Evolutionary conservation across 2,113 vertebrate genomes (phyloP), one percentile per base, ranked within the genome.

Genomic region (Forbesichthys agassizii): DNA sequence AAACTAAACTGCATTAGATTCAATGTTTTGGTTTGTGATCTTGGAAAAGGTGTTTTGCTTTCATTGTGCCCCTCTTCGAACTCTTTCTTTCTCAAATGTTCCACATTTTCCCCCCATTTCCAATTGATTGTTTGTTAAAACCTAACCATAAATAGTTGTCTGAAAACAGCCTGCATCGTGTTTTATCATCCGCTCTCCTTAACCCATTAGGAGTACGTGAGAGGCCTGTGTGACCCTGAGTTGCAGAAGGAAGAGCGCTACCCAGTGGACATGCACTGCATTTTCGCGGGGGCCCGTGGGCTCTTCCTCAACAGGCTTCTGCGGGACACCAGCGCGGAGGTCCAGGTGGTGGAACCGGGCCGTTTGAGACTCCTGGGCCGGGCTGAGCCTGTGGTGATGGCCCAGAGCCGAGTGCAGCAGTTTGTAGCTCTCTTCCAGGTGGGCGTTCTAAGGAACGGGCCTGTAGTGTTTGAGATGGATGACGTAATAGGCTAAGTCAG

Each of bases 251-350:
- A 91, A 53, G 95, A 99, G 74, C 64, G 75, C 3, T 99, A 99
- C 78, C 98, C 98, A 0, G 95, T 93, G 81, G 96, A 97, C 83
- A 97, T 99, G 96, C 97, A 99, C 82, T 98, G 98, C 72, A 96
- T 99, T 86, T 98, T 99, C 11, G 96, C 90, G 7, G 96, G 96
- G 0, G 95, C 95, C 0, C 90, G 92, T 42, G 94, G 90, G 49
- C 92, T 97, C 20, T 99, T 99, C 85, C 87, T 98, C 68, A 94
- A 96, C 82, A 91, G 94, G 13, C 92, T 99, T 33, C 92, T 96
- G 71, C 93, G 93, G 71, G 96, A 98, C 80, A 98, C 96, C 0
- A 98, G 94, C 61, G 96, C 98, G 0, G 96, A 98, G 62, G 94
- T 98, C 5, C 83, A 92, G 53, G 90, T 98, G 48, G 78, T 92